Conservation (phyloP, 92 coral and sea anemone genomes). For the Epizoanthus ramosus region DNA sequence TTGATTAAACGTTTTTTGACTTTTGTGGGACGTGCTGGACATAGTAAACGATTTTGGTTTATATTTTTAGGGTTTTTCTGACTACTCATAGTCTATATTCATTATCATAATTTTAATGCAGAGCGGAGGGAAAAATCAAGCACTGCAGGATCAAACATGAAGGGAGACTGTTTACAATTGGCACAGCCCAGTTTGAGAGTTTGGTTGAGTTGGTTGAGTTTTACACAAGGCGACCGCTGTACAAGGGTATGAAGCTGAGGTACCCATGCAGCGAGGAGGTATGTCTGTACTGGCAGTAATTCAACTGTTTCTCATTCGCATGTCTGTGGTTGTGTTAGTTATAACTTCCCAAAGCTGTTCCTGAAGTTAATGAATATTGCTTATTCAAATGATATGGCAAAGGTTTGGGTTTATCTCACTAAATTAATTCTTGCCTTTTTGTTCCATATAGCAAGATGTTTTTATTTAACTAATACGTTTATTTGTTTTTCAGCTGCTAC, state of each 20-base stretch:
- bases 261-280: constrained; percentile 94
- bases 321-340: too few relatives aligned
- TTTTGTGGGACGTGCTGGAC: too few relatives aligned
- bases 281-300: constrained; percentile 12
- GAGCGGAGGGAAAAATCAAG: constrained; percentile 99
- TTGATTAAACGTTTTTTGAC: too few relatives aligned
- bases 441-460: background rate
- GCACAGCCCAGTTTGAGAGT: constrained; percentile 99
- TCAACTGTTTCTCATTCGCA: too few relatives aligned
- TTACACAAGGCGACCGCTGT: constrained; percentile 88
- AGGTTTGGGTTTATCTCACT: too few relatives aligned
- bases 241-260: constrained; percentile 97
- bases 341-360: too few relatives aligned
- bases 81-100: too few relatives aligned
- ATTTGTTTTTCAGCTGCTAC: constrained; percentile 62
- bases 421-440: background rate
- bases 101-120: constrained; percentile 45
- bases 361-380: too few relatives aligned
- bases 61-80: too few relatives aligned
- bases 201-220: constrained; percentile 97
- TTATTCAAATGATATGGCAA: too few relatives aligned
- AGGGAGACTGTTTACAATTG: constrained; percentile 93
- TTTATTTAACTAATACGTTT: background rate
- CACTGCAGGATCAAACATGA: constrained; percentile 95
- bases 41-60: too few relatives aligned